Percentiles rank a stretch among this genome's conserved stretches.
phyloP scores from a whole-genome alignment of 2,797 vertebrate species.

The Clarias platycephalus region DNA sequence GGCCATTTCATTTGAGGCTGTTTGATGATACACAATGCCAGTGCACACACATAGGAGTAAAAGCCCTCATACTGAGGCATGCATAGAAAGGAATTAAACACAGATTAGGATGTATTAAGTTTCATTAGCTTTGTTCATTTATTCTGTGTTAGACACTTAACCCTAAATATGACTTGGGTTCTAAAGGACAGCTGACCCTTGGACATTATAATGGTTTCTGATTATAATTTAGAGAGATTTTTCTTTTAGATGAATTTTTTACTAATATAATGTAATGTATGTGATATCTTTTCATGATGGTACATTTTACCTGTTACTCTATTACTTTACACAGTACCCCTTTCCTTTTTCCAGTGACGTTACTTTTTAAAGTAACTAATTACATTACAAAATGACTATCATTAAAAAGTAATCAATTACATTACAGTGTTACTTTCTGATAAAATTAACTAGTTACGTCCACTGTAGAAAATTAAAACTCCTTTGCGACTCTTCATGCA shows the following conservation, averaged over 20 bases:
- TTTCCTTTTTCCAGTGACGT: neutral
- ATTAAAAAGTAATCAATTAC: too few relatives aligned
- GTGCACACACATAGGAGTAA: conserved; percentile 35
- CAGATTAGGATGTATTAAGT: conserved; percentile 55
- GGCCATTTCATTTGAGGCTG: conserved; percentile 64
- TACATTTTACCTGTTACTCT: neutral
- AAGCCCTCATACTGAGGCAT: conserved; percentile 42
- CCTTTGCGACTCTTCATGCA: too few relatives aligned
- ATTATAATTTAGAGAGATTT: neutral
- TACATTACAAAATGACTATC: too few relatives aligned
- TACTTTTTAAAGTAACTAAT: too few relatives aligned
- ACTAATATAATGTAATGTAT: too few relatives aligned
- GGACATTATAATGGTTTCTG: neutral
- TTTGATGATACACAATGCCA: conserved; percentile 45
- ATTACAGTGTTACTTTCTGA: too few relatives aligned
- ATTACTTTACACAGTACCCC: too few relatives aligned
- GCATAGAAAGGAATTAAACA: conserved; percentile 51
- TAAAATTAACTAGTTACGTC: too few relatives aligned
- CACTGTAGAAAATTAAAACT: too few relatives aligned
- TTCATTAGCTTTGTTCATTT: conserved; percentile 51
- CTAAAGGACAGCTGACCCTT: neutral
- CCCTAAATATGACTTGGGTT: conserved; percentile 41
- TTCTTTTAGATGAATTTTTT: too few relatives aligned
- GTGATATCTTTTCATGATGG: neutral
- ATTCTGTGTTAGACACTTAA: conserved; percentile 41